Base-by-base conservation (phyloP, 2,113 vertebrate species). In the Anolis carolinensis region DNA sequence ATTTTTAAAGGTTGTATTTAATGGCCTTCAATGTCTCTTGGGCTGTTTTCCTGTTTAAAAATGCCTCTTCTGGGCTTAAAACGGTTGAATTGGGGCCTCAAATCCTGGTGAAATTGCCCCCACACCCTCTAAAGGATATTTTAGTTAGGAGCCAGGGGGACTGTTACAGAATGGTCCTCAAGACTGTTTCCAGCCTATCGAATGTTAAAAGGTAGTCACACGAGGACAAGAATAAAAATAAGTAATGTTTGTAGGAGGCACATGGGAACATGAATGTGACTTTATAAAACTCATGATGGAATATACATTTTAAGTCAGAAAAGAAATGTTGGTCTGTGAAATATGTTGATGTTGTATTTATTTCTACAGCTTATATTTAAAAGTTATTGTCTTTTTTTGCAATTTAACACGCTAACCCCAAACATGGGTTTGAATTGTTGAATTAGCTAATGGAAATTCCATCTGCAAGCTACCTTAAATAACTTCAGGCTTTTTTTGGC, bases 401-500 rank as follows among this genome's bases (percentile, higher is more conserved):
- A 44, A 25, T 44, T 20, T 36, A 21, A 74, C 9, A 44, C 6
- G 11, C 67, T 44, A 39, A 23, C 20, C 23, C 21, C 36, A 74
- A 34, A 23, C 27, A 68, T 18, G 36, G 36, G 23, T 44, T 11
- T 74, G 11, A 75, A 27, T 74, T 67, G 16, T 32, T 50, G 44
- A 50, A 21, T 23, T 27, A 68, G 2, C 30, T 18, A 89, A 7
- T 52, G 86, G 86, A 83, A 91, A 67, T 89, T 91, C 81, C 86
- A 85, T 93, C 90, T 85, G 67, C 27, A 55, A 89, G 72, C 73
- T 90, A 10, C 27, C 74, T 83, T 83, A 83, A 75, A 75, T 39
- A 44, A 30, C 36, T 83, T 23, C 25, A 74, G n/a, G 13, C 23
- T 34, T 36, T 36, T 25, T 34, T 59, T 55, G 4, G 20, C 32